A percentile compares a stretch with the other conserved stretches of the same genome.
phyloP scores from a whole-genome alignment of 2,888 invertebrate species.

The Gisinianus flammeolus region DNA sequence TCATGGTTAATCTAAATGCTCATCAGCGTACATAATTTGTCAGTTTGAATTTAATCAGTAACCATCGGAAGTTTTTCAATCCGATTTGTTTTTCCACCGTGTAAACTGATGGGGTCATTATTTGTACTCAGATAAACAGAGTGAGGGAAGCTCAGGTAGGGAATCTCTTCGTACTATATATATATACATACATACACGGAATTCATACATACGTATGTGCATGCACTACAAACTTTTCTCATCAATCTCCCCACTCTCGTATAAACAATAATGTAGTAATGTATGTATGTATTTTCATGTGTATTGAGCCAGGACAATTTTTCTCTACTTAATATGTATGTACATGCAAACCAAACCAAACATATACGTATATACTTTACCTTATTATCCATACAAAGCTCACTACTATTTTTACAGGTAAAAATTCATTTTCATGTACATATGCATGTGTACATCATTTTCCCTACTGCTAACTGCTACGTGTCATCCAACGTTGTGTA shows the following conservation, averaged over 20 bases:
- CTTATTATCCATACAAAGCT: too few relatives aligned
- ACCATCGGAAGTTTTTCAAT: constrained; percentile 52
- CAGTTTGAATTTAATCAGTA: constrained; percentile 59
- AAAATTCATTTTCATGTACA: too few relatives aligned
- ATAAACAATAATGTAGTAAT: too few relatives aligned
- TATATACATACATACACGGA: not conserved
- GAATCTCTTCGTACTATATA: not conserved
- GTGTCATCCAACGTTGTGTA: too few relatives aligned
- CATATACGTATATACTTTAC: too few relatives aligned
- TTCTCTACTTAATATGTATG: too few relatives aligned
- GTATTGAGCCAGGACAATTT: too few relatives aligned
- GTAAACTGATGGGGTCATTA: constrained; percentile 43
- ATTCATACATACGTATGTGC: not conserved
- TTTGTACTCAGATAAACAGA: constrained; percentile 36
- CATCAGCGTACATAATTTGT: constrained; percentile 58
- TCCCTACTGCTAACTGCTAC: too few relatives aligned
- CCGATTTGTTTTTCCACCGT: constrained; percentile 52
- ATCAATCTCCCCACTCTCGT: not conserved
- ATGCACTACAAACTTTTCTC: not conserved
- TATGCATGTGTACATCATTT: too few relatives aligned
- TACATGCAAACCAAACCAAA: too few relatives aligned
- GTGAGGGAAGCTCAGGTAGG: not conserved
- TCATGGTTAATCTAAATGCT: constrained; percentile 53
- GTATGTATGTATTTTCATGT: too few relatives aligned
- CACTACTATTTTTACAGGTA: too few relatives aligned